These are phyloP conservation scores for Gyrodactylus bullatarudis DNA, from an alignment of 1,140 invertebrate genomes.

Conservation along the genomic window DNA sequence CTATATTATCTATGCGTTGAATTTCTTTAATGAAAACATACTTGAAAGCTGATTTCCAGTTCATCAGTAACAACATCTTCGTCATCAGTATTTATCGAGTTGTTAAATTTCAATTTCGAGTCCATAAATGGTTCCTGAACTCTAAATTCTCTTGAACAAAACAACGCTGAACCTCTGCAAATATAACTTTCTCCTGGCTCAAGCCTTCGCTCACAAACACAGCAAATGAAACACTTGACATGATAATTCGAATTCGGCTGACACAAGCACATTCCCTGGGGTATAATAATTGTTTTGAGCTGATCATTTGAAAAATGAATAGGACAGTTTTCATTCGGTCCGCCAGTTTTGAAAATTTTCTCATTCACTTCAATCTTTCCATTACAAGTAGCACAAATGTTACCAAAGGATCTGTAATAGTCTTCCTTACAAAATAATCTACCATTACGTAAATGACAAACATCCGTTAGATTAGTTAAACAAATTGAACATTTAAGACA, in stretches of 20 bases:
- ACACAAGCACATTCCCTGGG: background rate
- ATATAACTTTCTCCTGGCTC: background rate
- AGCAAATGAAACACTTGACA: background rate
- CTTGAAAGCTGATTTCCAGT: background rate
- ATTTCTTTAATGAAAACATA: no score
- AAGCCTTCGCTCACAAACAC: background rate
- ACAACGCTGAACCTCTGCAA: background rate
- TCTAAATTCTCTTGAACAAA: background rate
- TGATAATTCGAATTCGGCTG: background rate
- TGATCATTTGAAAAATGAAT: background rate
- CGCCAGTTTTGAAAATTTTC: background rate
- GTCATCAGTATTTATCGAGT: background rate
- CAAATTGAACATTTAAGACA: background rate
- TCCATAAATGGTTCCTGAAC: background rate
- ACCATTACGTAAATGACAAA: background rate
- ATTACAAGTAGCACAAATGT: background rate
- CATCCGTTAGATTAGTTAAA: background rate
- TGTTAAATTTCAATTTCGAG: background rate
- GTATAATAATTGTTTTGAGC: background rate
- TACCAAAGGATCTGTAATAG: background rate
- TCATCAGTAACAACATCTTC: background rate
- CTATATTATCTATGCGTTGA: no score
- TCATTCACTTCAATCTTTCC: background rate
- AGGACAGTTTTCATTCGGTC: background rate
- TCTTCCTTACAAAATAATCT: background rate